Evolutionary conservation across 2,888 invertebrate species (phyloP), one percentile per base, ranked within the genome.

Genomic region (Nebria brevicollis): DNA sequence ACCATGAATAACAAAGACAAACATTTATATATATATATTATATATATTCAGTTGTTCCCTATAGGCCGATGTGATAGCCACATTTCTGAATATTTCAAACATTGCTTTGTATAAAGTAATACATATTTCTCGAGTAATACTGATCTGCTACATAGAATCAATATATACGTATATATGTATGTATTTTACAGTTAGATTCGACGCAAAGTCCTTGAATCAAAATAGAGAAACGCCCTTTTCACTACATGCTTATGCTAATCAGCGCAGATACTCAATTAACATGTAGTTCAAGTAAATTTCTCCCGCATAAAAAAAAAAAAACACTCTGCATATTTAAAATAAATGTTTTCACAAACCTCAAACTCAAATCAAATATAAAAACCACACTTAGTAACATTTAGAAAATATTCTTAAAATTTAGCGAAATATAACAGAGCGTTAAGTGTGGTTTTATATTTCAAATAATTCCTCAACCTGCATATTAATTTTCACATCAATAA

Each of bases 221-320:
- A 43, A 70, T 70, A 70, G 26, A 75, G 68, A 43, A 77, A 77
- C 70, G 77, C 77, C 77, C 77, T 54, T 77, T 54, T 54, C 13
- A 54, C 64, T 43, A 77, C 77, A 77, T 77, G 77, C 77, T 77
- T 77, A 77, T 72, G 77, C 77, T 77, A 77, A 72, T 20, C 2
- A 34, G 34, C 34, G 34, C 77, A 77, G 72, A 54, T 72, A 72
- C 26, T 77, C 15, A 77, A 72, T 77, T 77, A 77, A 26, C 70
- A 77, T 76, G 68, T 72, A 77, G 77, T 77, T 70, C 20, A 54
- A 68, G 77, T 70, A 77, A 77, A 77, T 72, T 77, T 77, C 77
- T 72, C 72, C 77, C 70, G 64, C 15, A 70, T n/a, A n/a, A n/a
- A 68, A 68, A 25, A 68, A 25, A 13, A 25, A 70, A 70, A 8